Conservation (phyloP, 2,113 vertebrate species). For the Cisticola juncidis region DNA sequence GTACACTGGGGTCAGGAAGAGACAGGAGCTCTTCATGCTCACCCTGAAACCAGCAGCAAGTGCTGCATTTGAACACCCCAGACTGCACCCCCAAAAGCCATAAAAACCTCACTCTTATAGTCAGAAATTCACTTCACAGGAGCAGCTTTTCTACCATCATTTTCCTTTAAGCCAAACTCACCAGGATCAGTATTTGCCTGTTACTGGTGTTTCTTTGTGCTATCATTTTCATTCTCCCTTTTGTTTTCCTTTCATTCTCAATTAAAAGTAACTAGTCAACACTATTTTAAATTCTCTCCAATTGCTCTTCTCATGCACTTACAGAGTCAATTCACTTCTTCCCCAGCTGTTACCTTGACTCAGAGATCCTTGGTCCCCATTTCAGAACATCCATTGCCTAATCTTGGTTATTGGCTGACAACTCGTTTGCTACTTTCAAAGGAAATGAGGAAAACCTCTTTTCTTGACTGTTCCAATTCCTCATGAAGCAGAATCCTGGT, state of each 20-base stretch:
- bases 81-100: neutral
- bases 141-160: neutral
- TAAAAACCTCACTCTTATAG: neutral
- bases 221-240: neutral
- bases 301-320: neutral
- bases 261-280: neutral
- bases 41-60: neutral
- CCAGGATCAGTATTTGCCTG: neutral
- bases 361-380: neutral
- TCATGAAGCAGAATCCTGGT: neutral
- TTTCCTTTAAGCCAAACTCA: neutral
- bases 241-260: neutral
- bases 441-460: neutral
- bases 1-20: neutral
- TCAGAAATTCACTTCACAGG: neutral
- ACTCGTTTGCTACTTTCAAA: neutral
- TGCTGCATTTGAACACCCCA: neutral
- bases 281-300: neutral
- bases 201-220: rapidly evolving
- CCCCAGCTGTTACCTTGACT: neutral
- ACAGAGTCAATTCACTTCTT: neutral
- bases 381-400: neutral
- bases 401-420: neutral
- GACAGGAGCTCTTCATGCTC: neutral
- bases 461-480: neutral